Conservation (phyloP, 23 tunicate genomes). For the Trididemnum miniatum region DNA sequence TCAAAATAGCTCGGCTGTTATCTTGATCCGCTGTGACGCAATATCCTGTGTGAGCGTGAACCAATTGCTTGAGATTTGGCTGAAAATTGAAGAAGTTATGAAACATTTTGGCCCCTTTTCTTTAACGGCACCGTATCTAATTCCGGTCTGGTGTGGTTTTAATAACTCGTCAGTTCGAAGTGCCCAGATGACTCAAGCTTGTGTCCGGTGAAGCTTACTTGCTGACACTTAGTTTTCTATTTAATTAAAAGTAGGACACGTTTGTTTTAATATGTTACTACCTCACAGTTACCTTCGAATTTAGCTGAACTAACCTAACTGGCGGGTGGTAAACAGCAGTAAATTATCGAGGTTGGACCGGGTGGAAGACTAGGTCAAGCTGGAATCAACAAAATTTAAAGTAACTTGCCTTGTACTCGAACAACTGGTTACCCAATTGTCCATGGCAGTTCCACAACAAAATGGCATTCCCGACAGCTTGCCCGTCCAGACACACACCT, state of each 20-base stretch:
- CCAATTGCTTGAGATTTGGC: neutral
- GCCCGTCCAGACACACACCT: constrained; percentile 66
- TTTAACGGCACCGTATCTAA: too few relatives aligned
- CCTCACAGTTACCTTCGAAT: neutral
- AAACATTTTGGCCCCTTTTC: neutral
- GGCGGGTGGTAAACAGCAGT: too few relatives aligned
- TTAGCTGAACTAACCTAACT: too few relatives aligned
- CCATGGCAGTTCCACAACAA: constrained; percentile 78
- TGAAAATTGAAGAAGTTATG: neutral
- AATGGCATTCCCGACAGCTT: constrained; percentile 5
- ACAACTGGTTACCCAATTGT: constrained; percentile 76
- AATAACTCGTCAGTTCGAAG: too few relatives aligned
- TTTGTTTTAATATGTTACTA: too few relatives aligned
- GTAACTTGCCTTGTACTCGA: constrained; percentile 41
- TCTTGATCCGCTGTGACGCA: neutral
- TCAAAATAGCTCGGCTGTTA: neutral
- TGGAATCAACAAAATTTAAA: neutral
- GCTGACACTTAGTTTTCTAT: too few relatives aligned
- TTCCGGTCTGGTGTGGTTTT: too few relatives aligned
- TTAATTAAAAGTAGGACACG: too few relatives aligned
- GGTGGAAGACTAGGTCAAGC: too few relatives aligned
- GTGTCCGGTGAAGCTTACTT: too few relatives aligned
- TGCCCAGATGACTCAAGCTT: too few relatives aligned
- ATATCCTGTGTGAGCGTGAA: neutral
- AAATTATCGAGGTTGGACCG: too few relatives aligned